A percentile compares a stretch with the other conserved stretches of the same genome.
phyloP scores from a whole-genome alignment of 1,140 invertebrate species.

The Platyscapa corneri region DNA sequence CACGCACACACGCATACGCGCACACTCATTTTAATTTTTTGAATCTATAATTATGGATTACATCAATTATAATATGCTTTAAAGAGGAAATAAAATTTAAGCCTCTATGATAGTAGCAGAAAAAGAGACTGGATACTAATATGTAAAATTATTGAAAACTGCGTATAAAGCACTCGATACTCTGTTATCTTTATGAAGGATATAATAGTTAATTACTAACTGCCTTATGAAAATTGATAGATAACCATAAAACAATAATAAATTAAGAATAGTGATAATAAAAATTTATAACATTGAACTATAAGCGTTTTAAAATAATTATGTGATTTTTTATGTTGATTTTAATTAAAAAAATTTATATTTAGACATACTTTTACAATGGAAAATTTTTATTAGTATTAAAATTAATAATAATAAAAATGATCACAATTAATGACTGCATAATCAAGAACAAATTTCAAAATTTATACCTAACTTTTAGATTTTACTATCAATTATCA shows the following conservation, averaged over 20 bases:
- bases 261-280: background rate
- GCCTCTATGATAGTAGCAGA: conserved; percentile 1
- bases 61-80: conserved; percentile 4
- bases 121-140: conserved; percentile 3
- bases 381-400: background rate
- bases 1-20: background rate
- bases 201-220: background rate
- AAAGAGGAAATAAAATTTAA: conserved; percentile 37
- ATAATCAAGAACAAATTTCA: background rate
- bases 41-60: conserved; percentile 31
- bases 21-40: background rate
- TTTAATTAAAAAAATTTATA: background rate
- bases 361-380: background rate
- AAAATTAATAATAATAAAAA: background rate
- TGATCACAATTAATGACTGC: background rate
- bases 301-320: too few species aligned
- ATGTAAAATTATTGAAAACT: conserved; percentile 40
- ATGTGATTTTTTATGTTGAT: background rate
- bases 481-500: conserved; percentile 15
- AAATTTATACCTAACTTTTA: background rate
- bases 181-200: conserved; percentile 10
- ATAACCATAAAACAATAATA: background rate
- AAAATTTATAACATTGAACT: background rate
- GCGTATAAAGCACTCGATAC: conserved; percentile 23
- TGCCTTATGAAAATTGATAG: conserved; percentile 27